phyloP scores from a whole-genome alignment of 2,888 invertebrate species.

The Dolichomitus sp. region DNA sequence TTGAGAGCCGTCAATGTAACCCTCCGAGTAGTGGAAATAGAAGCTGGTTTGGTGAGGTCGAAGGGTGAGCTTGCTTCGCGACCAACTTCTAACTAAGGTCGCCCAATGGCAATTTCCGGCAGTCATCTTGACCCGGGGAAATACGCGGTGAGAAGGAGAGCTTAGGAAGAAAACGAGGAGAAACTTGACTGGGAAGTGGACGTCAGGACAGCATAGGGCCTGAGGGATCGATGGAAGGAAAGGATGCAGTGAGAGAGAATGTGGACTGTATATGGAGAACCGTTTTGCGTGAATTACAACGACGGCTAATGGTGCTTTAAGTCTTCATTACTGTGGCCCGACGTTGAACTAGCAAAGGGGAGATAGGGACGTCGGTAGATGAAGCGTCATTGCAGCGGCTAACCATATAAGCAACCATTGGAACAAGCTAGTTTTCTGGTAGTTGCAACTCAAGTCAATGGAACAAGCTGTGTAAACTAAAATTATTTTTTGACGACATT shows the following conservation, averaged over 20 bases:
- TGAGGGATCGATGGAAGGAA: constrained; percentile 24
- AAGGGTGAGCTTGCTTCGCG: constrained; percentile 55
- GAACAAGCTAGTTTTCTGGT: neutral
- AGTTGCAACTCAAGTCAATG: neutral
- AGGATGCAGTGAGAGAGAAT: constrained; percentile 5
- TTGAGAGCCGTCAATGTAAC: constrained; percentile 43
- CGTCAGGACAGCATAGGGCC: neutral
- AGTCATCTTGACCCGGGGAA: constrained; percentile 80
- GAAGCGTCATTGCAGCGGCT: neutral
- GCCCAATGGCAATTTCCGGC: constrained; percentile 84
- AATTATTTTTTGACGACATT: neutral
- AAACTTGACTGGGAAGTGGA: neutral
- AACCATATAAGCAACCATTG: neutral
- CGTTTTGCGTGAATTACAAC: constrained; percentile 46
- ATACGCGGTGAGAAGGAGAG: constrained; percentile 26
- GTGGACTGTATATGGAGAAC: neutral
- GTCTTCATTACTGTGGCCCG: neutral
- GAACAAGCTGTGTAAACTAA: neutral
- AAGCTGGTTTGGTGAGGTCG: constrained; percentile 26
- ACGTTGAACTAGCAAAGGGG: neutral
- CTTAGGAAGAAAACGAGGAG: constrained; percentile 28
- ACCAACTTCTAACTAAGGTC: constrained; percentile 83
- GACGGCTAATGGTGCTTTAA: neutral
- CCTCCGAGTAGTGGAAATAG: constrained; percentile 30
- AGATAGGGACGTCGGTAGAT: neutral